Conservation (phyloP, 2,797 vertebrate genomes). For the Varecia variegata region DNA sequence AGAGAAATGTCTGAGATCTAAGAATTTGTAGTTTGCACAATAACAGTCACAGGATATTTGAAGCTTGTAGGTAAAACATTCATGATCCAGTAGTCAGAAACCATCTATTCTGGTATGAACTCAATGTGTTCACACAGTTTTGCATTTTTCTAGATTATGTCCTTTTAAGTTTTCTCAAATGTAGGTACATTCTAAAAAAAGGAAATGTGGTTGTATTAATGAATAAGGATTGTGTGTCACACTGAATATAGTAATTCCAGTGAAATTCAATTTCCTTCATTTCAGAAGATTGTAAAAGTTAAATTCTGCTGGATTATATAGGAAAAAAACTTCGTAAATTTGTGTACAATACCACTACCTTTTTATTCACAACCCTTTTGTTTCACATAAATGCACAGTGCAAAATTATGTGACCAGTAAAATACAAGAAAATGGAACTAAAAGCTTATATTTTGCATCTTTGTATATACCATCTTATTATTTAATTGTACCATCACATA, state of each 20-base stretch:
- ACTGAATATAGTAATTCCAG: background rate
- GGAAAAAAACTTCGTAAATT: background rate
- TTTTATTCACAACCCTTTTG: background rate
- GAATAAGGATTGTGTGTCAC: background rate
- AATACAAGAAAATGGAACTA: background rate
- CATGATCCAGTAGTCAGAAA: background rate
- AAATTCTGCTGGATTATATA: background rate
- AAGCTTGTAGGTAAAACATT: background rate
- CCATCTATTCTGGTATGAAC: background rate
- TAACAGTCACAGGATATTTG: background rate
- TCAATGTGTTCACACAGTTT: background rate
- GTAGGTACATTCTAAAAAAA: background rate
- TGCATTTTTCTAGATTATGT: background rate
- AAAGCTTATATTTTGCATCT: slow-evolving; percentile 12
- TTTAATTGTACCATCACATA: background rate
- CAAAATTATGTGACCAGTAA: background rate
- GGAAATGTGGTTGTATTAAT: background rate
- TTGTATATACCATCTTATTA: background rate
- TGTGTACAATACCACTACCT: background rate
- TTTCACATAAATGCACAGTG: background rate
- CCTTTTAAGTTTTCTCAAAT: background rate
- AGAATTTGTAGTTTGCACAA: background rate
- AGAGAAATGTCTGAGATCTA: slow-evolving; percentile 9
- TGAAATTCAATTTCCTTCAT: background rate
- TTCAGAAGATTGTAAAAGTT: background rate